Conservation (phyloP, 1,140 invertebrate species). For the Lasaia peninsularis region DNA sequence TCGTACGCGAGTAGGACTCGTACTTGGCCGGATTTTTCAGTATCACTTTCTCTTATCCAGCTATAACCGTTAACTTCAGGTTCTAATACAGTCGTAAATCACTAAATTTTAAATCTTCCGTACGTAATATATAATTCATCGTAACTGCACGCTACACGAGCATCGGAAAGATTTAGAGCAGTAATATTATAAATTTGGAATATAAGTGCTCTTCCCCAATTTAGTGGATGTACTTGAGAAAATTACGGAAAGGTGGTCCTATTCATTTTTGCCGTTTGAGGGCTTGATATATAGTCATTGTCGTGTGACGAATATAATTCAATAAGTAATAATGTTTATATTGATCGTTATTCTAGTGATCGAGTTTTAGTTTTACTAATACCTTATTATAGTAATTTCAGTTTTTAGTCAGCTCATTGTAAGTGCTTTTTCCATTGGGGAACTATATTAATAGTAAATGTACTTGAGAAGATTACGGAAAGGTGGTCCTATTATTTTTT, state of each 20-base stretch:
- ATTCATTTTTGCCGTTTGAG: constrained; percentile 56
- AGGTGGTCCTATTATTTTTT: constrained; percentile 59
- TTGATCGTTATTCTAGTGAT: no score
- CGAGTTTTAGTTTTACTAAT: no score
- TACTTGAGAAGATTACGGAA: constrained; percentile 69
- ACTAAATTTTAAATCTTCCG: constrained; percentile 24
- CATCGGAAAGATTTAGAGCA: constrained; percentile 55
- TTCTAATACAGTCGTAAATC: constrained; percentile 2
- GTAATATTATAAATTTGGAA: constrained; percentile 72
- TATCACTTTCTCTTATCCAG: no score
- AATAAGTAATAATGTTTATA: no score
- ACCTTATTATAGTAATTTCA: no score
- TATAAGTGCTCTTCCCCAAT: constrained; percentile 66
- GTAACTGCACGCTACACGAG: constrained; percentile 43
- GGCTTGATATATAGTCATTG: constrained; percentile 37
- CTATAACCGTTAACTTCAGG: no score
- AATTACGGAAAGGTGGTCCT: constrained; percentile 67
- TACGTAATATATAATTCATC: constrained; percentile 36
- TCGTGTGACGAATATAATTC: not conserved
- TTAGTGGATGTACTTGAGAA: constrained; percentile 62
- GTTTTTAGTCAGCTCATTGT: no score
- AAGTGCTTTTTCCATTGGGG: constrained; percentile 64
- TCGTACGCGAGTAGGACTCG: no score
- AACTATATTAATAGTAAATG: no score
- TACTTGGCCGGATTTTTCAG: no score